These are phyloP conservation scores for Vesta saturnalis DNA, from an alignment of 2,888 invertebrate species.

Conservation along the genomic window DNA sequence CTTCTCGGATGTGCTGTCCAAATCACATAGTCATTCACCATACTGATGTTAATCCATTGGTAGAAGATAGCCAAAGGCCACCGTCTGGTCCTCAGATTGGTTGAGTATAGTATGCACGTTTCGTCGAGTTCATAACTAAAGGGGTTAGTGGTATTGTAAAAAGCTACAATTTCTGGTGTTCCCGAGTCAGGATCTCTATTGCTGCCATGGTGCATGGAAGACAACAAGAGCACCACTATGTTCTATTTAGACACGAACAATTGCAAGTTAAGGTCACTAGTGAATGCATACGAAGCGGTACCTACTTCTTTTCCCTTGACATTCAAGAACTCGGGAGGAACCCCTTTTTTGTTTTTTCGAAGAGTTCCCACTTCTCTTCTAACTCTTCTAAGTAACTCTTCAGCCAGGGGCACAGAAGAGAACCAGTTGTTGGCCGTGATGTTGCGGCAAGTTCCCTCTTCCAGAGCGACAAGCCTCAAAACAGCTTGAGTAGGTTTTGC, in stretches of 20 bases:
- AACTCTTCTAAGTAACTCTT: background rate
- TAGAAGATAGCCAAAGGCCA: background rate
- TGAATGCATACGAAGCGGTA: slow-evolving; percentile 7
- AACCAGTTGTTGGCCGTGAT: slow-evolving; percentile 4
- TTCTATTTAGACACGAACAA: slow-evolving; percentile 10
- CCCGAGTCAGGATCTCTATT: background rate
- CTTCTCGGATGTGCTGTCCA: too few species aligned
- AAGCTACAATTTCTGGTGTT: background rate
- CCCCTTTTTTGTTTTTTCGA: slow-evolving; percentile 24
- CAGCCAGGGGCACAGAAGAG: background rate
- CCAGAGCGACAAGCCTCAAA: background rate
- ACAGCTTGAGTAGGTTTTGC: slow-evolving; percentile 6
- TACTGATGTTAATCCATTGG: background rate
- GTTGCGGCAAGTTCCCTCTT: background rate
- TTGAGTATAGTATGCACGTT: background rate
- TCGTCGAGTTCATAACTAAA: background rate
- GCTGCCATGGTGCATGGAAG: background rate
- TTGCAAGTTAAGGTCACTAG: background rate
- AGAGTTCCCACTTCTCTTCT: slow-evolving; percentile 16
- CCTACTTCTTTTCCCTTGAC: slow-evolving; percentile 6
- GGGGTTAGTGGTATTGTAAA: background rate
- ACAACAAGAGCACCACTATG: slow-evolving; percentile 8
- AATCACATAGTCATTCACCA: background rate
- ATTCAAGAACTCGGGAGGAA: too few species aligned
- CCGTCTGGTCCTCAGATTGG: background rate